phyloP scores from a whole-genome alignment of 2,888 invertebrate genomes.

The Drosophila phalerata region DNA sequence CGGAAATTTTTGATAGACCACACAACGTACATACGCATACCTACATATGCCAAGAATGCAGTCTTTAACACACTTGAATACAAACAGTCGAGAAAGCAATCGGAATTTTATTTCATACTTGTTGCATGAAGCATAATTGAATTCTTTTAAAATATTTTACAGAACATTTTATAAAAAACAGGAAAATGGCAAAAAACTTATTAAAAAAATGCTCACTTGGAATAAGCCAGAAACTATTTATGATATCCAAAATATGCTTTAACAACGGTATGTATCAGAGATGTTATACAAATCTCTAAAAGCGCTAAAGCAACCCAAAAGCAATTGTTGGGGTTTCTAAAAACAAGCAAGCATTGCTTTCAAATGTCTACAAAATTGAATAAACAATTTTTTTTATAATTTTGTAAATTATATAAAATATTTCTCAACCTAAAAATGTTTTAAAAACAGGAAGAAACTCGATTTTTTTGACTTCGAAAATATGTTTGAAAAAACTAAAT shows the following conservation, averaged over 20 bases:
- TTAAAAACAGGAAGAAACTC: too few species aligned
- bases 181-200: not conserved
- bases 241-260: not conserved
- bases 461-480: too few species aligned
- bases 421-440: too few species aligned
- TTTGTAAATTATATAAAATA: too few species aligned
- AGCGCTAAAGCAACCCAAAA: too few species aligned
- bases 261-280: too few species aligned
- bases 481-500: too few species aligned
- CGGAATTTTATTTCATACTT: slow-evolving; percentile 33
- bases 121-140: not conserved
- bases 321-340: too few species aligned
- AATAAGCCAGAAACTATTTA: not conserved
- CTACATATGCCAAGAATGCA: slow-evolving; percentile 18
- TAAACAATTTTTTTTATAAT: too few species aligned
- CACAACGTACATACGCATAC: not conserved
- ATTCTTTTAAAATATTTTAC: not conserved
- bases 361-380: too few species aligned
- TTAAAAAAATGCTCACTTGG: not conserved
- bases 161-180: not conserved
- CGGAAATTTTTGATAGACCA: slow-evolving; percentile 8
- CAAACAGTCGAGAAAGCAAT: slow-evolving; percentile 20
- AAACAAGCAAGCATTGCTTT: too few species aligned
- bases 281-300: too few species aligned
- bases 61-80: slow-evolving; percentile 20